Base-by-base conservation (phyloP, 2,113 vertebrate species). In the Ceyx cyanopectus region DNA sequence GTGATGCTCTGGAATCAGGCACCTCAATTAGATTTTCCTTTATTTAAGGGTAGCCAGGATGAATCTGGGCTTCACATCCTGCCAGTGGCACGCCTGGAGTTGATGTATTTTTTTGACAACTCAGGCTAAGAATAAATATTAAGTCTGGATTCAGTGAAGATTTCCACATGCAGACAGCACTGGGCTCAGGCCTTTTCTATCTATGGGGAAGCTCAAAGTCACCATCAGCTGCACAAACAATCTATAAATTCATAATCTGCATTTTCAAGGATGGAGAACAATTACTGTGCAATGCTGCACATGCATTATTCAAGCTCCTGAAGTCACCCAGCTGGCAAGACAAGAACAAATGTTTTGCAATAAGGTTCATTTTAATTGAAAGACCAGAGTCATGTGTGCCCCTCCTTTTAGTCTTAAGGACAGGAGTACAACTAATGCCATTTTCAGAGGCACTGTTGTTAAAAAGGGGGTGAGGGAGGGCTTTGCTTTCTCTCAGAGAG, bases 241-340 rank as follows among this genome's bases (percentile, higher is more conserved):
- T 27, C 65, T 53, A 67, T 12, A 9, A 84, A 89, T 92, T 89
- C 69, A 53, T 63, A 83, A 88, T 32, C 73, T 88, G 76, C 69
- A 67, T 86, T 88, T 88, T 48, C 54, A 65, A 94, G 90, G 68
- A 74, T 73, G 53, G 34, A 17, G 40, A 88, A 83, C 76, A 81
- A 91, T 81, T 80, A 50, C 51, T 66, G 68, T 90, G 67, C 43
- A 48, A 81, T 43, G 18, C 34, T 74, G 43, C 26, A 30, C 65
- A 72, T 45, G 65, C 81, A 74, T 91, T 91, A 92, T 53, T 50
- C 65, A 88, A 83, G 56, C 26, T 75, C 34, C 45, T 72, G 86
- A 90, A 94, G 80, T 82, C 87, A 85, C 61, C 40, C 96, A 94
- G 81, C 57, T 83, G 48, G 73, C 82, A 87, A 85, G 51, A 74